Base-by-base conservation (phyloP, 2,888 invertebrate genomes). In the Cryptophagus acutangulus region DNA sequence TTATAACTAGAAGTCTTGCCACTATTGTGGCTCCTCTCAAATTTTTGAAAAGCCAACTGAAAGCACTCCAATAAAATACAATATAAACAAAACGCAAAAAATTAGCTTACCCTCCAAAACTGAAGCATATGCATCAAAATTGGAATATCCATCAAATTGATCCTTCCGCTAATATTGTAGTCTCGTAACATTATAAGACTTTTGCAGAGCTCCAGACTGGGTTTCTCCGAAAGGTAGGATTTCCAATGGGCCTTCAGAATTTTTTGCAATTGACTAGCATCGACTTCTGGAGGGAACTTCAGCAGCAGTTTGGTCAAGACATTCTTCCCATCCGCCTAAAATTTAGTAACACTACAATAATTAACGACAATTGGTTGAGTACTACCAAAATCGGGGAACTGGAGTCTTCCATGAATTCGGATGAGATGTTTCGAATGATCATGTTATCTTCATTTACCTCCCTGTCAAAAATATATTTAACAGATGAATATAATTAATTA, bases 361-460 rank as follows among this genome's bases (percentile, higher is more conserved):
- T 12, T 33, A 15, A 28, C 8, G 4, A 30, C 4, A 31, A 9
- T 37, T 25, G 17, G 25, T 36, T 31, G 3, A 31, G 13, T 30
- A 68, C 67, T 66, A 80, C 80, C 65, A 76, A 69, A 47, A 76
- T 63, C 2, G 74, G 62, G 33, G 71, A 66, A 9, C 64, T 63
- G 5, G 46, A 41, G 53, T 80, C 79, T 51, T 78, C 79, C 52
- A 74, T 66, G 58, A 77, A 74, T 58, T 81, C 81, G 2, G 75
- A 63, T 1, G 77, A 72, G 48, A 81, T 74, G 63, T 81, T 79
- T 46, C 80, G 72, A 46, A 82, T 75, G 33, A 84, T 72, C 73
- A 79, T 74, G 65, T 84, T 84, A 65, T 84, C 84, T 59, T 84
- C 84, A 65, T 84, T 84, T 41, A 82, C 82, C 71, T 84, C 84